phyloP scores from a whole-genome alignment of 2,113 vertebrate species.

The Muscicapa adusta region DNA sequence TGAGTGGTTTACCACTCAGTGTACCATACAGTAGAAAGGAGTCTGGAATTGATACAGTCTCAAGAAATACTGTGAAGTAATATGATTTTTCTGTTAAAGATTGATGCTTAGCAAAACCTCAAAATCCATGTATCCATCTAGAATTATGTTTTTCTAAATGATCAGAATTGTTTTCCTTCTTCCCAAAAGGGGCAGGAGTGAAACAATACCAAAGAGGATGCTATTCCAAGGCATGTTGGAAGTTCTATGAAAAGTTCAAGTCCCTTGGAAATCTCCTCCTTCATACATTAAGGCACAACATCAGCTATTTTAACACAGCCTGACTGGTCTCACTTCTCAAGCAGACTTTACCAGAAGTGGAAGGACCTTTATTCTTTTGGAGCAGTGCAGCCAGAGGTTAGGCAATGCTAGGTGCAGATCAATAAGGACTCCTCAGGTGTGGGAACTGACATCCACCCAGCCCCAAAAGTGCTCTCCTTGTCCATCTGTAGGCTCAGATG shows the following conservation, averaged over 20 bases:
- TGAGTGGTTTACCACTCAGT: not conserved
- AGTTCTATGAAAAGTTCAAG: not conserved
- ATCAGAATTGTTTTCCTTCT: not conserved
- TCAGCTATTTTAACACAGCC: not conserved
- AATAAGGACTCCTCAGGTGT: not conserved
- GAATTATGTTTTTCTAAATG: not conserved
- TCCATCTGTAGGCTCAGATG: accelerated
- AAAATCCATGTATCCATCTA: not conserved
- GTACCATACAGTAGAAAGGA: not conserved
- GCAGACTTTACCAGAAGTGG: not conserved
- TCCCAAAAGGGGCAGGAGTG: not conserved
- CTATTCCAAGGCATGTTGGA: not conserved
- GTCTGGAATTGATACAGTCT: not conserved
- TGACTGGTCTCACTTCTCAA: not conserved
- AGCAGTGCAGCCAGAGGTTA: not conserved
- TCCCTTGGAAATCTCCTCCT: not conserved
- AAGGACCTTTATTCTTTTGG: not conserved
- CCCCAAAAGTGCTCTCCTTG: not conserved
- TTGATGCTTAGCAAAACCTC: not conserved
- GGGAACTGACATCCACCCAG: not conserved
- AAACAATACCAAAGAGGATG: not conserved
- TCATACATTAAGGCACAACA: not conserved
- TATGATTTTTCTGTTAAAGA: not conserved
- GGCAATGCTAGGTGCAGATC: not conserved
- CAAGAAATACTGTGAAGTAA: not conserved